phyloP scores from a whole-genome alignment of 2,113 vertebrate genomes.

The Macquaria australasica region DNA sequence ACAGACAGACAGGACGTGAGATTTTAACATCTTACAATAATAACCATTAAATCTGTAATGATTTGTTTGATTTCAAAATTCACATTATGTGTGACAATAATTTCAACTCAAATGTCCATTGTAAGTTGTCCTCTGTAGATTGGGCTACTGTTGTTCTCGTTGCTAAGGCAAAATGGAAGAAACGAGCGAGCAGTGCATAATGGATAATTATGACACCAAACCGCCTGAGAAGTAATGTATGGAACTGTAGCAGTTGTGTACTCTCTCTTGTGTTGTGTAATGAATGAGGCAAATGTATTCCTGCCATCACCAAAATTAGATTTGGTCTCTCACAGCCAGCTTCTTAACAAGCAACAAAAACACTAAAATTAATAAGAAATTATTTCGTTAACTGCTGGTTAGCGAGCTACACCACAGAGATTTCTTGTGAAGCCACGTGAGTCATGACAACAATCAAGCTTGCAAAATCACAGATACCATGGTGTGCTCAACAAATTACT shows the following conservation, averaged over 20 bases:
- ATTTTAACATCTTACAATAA: slow-evolving; percentile 20
- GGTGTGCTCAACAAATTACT: background rate
- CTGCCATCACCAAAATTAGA: slow-evolving; percentile 5
- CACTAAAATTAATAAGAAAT: background rate
- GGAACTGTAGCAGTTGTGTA: background rate
- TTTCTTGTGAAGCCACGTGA: slow-evolving; percentile 1
- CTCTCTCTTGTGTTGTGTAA: background rate
- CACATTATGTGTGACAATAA: background rate
- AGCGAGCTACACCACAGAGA: background rate
- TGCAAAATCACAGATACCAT: background rate
- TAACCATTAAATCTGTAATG: background rate
- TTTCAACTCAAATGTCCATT: background rate
- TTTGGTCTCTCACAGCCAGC: slow-evolving; percentile 9
- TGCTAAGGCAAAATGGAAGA: background rate
- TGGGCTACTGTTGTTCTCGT: background rate
- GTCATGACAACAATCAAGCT: background rate
- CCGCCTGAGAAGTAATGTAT: background rate
- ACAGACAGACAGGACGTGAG: slow-evolving; percentile 21
- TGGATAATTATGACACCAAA: background rate
- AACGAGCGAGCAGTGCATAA: background rate
- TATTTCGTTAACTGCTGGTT: slow-evolving; percentile 15
- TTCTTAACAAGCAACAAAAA: slow-evolving; percentile 19
- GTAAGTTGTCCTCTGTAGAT: slow-evolving; percentile 13
- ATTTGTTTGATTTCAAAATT: background rate
- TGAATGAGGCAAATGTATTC: slow-evolving; percentile 10